Conservation (phyloP, 2,888 invertebrate species). For the Aquatica leii region DNA sequence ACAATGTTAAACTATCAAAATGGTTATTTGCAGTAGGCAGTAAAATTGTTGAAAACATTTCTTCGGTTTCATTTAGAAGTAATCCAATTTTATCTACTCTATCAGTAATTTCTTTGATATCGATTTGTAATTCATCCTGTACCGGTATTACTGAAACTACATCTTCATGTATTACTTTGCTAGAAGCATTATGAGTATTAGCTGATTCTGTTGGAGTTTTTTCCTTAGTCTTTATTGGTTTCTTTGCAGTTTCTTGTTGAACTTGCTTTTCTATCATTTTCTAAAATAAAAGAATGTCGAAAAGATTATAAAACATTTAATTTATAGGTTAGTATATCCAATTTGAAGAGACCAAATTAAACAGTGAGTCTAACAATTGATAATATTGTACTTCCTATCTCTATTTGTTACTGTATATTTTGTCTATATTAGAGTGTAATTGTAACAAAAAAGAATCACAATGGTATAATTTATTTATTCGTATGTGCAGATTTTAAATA, state of each 20-base stretch:
- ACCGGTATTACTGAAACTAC: not conserved
- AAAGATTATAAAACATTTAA: too few species aligned
- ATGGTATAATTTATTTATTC: too few species aligned
- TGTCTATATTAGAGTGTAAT: too few species aligned
- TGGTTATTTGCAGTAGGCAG: not conserved
- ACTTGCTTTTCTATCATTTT: constrained; percentile 14
- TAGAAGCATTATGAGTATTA: not conserved
- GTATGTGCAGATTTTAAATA: too few species aligned
- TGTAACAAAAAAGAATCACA: too few species aligned
- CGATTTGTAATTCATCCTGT: not conserved
- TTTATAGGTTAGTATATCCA: too few species aligned
- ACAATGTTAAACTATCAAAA: constrained; percentile 49
- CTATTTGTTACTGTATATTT: too few species aligned
- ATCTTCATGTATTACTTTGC: not conserved
- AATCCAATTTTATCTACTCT: constrained; percentile 26
- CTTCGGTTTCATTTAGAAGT: constrained; percentile 37
- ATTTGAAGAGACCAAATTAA: too few species aligned
- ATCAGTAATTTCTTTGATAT: not conserved
- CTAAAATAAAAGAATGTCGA: constrained; percentile 11
- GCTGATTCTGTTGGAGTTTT: too few species aligned
- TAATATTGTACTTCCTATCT: too few species aligned
- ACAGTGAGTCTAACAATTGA: too few species aligned
- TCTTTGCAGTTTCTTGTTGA: not conserved
- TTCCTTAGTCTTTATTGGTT: too few species aligned
- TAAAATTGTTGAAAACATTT: constrained; percentile 34